These are phyloP conservation scores for Smittia sp. DNA, from an alignment of 2,888 invertebrate genomes.

Conservation along the genomic window DNA sequence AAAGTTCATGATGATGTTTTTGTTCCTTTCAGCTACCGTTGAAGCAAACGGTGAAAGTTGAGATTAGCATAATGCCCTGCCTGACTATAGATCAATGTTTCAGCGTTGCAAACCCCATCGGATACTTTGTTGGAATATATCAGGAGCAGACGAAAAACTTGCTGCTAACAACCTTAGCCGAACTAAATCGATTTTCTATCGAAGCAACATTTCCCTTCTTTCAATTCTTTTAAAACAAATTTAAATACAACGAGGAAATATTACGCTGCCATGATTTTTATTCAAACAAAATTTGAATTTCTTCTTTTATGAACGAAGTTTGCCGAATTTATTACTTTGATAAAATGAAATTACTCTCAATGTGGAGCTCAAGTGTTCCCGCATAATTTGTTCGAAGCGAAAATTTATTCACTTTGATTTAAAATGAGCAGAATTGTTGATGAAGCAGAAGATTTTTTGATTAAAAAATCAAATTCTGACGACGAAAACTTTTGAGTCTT, in stretches of 20 bases:
- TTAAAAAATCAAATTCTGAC: background rate
- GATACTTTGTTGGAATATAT: constrained; percentile 10
- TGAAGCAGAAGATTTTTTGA: background rate
- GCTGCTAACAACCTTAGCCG: background rate
- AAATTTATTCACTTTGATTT: background rate
- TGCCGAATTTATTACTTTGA: constrained; percentile 11
- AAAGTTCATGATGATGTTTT: constrained; percentile 20
- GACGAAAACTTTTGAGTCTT: too few species aligned
- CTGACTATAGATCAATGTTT: background rate
- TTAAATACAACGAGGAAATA: constrained; percentile 5
- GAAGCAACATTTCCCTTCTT: background rate
- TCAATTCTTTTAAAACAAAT: background rate
- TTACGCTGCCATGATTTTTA: constrained; percentile 25
- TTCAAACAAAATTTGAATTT: constrained; percentile 12
- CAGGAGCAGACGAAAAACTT: background rate
- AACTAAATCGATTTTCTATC: constrained; percentile 14
- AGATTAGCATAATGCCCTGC: background rate
- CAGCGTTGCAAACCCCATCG: background rate
- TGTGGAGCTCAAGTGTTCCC: constrained; percentile 12
- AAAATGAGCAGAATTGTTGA: constrained; percentile 1
- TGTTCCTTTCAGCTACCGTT: background rate
- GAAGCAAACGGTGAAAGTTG: background rate
- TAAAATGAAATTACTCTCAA: constrained; percentile 15
- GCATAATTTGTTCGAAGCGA: constrained; percentile 5
- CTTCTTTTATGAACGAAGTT: constrained; percentile 11